phyloP scores from a whole-genome alignment of 2,113 vertebrate genomes.

The Anolis sagrei region DNA sequence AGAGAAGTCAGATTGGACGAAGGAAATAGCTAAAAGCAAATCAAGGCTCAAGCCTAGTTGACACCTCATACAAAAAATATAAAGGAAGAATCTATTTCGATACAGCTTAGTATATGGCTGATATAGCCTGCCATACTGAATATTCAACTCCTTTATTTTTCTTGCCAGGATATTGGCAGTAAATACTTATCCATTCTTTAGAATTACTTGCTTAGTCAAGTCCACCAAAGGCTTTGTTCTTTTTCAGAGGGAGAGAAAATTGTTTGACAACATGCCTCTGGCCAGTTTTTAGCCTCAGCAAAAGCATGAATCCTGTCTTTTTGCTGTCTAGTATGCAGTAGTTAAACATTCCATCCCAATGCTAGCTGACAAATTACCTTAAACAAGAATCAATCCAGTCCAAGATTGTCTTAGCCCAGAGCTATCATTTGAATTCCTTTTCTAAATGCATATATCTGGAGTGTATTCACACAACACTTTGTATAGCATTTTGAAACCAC shows the following conservation, averaged over 20 bases:
- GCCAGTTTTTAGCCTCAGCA: background rate
- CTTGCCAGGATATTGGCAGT: constrained; percentile 22
- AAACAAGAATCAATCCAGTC: no score
- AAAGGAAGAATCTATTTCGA: constrained; percentile 41
- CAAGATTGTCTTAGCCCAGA: background rate
- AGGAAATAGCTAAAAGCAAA: no score
- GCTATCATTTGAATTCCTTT: background rate
- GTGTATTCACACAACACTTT: no score
- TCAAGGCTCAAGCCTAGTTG: no score
- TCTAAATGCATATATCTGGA: no score
- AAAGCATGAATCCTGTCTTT: background rate
- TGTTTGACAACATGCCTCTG: background rate
- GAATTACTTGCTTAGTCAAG: constrained; percentile 5
- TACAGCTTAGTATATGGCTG: constrained; percentile 24
- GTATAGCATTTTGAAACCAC: no score
- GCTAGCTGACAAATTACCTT: background rate
- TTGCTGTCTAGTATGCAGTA: background rate
- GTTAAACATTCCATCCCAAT: background rate
- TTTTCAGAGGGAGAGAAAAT: background rate
- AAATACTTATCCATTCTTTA: background rate
- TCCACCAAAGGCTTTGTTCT: background rate
- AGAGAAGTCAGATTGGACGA: no score
- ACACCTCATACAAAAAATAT: constrained; percentile 22
- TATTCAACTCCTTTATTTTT: constrained; percentile 22
- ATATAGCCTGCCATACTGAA: constrained; percentile 16